Evolutionary conservation across 2,797 vertebrate species (phyloP).

Genomic region (Spizella passerina): DNA sequence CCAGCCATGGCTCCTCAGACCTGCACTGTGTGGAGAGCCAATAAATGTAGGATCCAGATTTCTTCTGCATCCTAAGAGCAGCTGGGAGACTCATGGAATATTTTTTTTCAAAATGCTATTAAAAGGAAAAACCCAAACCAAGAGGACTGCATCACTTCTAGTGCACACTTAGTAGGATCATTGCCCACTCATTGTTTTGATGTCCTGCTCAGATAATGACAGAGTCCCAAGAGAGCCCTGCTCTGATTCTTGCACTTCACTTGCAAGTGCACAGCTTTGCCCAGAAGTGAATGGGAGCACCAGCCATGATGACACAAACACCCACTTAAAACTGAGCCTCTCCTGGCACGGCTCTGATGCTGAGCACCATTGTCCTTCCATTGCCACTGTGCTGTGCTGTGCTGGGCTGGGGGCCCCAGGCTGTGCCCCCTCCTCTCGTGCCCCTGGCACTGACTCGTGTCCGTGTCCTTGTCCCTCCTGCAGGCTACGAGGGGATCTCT

Average conservation of each 20-base stretch:
- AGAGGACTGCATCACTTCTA: background rate
- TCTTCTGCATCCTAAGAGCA: background rate
- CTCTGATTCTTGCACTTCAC: background rate
- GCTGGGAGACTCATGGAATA: background rate
- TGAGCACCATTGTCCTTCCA: background rate
- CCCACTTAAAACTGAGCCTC: background rate
- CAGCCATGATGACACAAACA: background rate
- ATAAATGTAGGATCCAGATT: background rate
- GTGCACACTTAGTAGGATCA: background rate
- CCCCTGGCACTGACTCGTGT: background rate
- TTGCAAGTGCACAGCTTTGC: background rate
- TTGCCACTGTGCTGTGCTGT: background rate
- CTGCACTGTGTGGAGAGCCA: background rate
- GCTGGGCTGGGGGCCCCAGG: background rate
- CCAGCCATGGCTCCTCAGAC: background rate
- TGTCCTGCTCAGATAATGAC: background rate
- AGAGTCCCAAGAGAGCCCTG: background rate
- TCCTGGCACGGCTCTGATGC: slow-evolving; percentile 12
- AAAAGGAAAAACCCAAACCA: background rate
- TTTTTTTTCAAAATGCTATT: background rate
- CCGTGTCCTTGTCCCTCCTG: background rate
- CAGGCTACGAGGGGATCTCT: slow-evolving; percentile 87
- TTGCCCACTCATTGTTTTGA: slow-evolving; percentile 18
- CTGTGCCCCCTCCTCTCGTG: background rate
- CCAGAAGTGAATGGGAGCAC: background rate